A percentile compares a stretch with the other conserved stretches of the same genome.
Conservation (phyloP, 2,797 vertebrate genomes). For the Acanthurus tractus region DNA sequence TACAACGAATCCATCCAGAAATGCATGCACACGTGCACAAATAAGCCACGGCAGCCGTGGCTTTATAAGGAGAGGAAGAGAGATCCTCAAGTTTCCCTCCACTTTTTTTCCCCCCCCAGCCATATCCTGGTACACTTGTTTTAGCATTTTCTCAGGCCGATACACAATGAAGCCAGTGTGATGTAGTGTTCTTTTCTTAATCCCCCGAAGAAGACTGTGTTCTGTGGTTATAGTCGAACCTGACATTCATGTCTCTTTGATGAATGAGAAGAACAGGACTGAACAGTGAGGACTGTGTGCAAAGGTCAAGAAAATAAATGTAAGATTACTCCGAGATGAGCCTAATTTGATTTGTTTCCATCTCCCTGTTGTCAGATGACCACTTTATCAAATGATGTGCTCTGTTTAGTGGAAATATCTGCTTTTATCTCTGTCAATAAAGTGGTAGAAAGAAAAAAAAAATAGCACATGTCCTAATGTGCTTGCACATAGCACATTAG, state of each 20-base stretch:
- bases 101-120: neutral
- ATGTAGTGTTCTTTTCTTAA: slow-evolving; percentile 59
- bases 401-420: slow-evolving; percentile 52
- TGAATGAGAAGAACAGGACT: slow-evolving; percentile 28
- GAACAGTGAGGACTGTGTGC: slow-evolving; percentile 36
- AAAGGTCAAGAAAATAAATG: slow-evolving; percentile 48
- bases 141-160: slow-evolving; percentile 44
- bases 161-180: slow-evolving; percentile 47
- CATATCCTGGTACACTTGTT: slow-evolving; percentile 42
- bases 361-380: slow-evolving; percentile 50
- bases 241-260: slow-evolving; percentile 57
- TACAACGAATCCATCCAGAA: slow-evolving; percentile 33
- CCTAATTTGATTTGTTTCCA: slow-evolving; percentile 42
- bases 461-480: too few relatives aligned
- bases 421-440: slow-evolving; percentile 20
- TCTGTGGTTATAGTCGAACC: slow-evolving; percentile 35
- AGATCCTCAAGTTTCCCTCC: slow-evolving; percentile 2
- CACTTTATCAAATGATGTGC: slow-evolving; percentile 47
- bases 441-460: slow-evolving; percentile 9
- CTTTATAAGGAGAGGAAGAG: slow-evolving; percentile 71
- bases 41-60: slow-evolving; percentile 32
- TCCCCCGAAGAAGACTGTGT: slow-evolving; percentile 50
- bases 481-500: too few relatives aligned
- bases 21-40: slow-evolving; percentile 10
- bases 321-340: slow-evolving; percentile 18